These are phyloP conservation scores for Trichogramma dendrolimi DNA, from an alignment of 2,888 invertebrate species.

Conservation along the genomic window DNA sequence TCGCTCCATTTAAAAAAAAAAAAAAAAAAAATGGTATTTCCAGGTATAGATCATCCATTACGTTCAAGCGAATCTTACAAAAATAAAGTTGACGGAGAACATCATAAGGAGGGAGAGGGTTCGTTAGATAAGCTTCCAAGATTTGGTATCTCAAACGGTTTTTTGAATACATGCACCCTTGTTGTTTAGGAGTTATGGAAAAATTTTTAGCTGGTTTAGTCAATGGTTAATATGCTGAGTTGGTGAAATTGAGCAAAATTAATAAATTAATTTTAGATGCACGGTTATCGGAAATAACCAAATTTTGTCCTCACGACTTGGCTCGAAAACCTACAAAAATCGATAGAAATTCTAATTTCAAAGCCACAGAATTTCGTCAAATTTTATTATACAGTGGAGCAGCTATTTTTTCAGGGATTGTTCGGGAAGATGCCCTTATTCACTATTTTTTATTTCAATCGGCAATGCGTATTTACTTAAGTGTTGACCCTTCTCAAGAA, in stretches of 20 bases:
- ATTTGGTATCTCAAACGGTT: background rate
- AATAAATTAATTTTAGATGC: background rate
- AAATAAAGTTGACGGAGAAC: background rate
- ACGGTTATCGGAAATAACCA: background rate
- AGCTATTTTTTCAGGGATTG: constrained; percentile 3
- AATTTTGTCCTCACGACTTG: constrained; percentile 3
- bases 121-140: background rate
- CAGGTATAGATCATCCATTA: background rate
- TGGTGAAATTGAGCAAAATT: background rate
- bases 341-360: background rate
- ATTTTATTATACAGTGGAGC: background rate
- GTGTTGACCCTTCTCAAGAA: background rate
- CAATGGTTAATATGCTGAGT: background rate
- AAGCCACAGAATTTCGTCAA: constrained; percentile 10
- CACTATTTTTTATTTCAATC: constrained; percentile 19
- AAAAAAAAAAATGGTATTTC: background rate
- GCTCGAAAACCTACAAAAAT: constrained; percentile 1
- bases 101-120: background rate
- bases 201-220: constrained; percentile 1
- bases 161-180: constrained; percentile 2
- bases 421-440: constrained; percentile 9
- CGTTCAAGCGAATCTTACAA: background rate
- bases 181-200: background rate
- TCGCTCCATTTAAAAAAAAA: too few species aligned
- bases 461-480: constrained; percentile 11